Evolutionary conservation across 2,113 vertebrate genomes (phyloP), one percentile per base, ranked within the genome.

Genomic region (Chlorodrepanis virens): DNA sequence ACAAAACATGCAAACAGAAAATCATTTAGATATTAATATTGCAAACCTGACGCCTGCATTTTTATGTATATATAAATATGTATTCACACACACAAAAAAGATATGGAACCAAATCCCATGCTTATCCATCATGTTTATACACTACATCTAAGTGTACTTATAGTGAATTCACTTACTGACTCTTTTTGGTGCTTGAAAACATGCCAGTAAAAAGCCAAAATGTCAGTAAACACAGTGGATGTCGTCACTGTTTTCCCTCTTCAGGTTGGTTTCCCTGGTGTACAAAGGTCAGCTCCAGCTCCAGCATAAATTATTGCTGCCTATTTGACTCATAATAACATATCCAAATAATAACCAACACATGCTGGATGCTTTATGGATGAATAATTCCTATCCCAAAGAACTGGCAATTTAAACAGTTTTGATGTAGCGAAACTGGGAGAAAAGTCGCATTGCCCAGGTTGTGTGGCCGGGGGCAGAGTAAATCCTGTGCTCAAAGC

Each of bases 261-360:
- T 86, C 96, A 97, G 96, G 94, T 96, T 96, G 90, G 96, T 93
- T 97, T 96, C 93, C 92, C 93, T 87, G 64, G 93, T 86, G 96
- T 91, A 95, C 94, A 90, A 96, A 96, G 96, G 96, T 96, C 94
- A 90, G 88, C 42, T 84, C 91, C 83, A 95, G 81, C 93, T 94
- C 92, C 93, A 93, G 86, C 85, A 91, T 90, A 96, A 96, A 90
- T 96, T 95, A 97, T 89, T 92, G 81, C 90, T 92, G 94, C 90
- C 80, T 94, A 94, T 92, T 94, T 93, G 92, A 94, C 83, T 95
- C 92, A 86, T 90, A 96, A 94, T 83, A 96, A 90, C 94, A 89
- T 56, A 90, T 37, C 85, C 86, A 94, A 96, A 96, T 95, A 96
- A 94, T 95, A 96, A 95, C 90, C 90, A 89, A 84, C 93, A 95